Percentiles rank a stretch among this genome's conserved stretches.
Evolutionary conservation across 2,888 invertebrate species (phyloP).

Genomic region (Penaeus monodon): DNA sequence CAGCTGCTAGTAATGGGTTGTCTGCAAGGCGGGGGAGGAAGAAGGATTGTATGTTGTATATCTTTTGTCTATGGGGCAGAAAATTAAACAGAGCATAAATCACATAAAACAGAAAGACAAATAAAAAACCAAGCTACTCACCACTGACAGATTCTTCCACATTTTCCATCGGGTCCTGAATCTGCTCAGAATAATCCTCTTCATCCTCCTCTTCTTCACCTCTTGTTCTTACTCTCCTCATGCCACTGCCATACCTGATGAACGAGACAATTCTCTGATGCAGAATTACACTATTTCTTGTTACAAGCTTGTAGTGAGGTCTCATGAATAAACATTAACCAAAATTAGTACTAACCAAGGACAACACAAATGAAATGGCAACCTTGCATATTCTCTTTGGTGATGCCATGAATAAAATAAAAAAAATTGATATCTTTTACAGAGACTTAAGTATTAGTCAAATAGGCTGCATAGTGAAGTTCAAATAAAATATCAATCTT

Average conservation of each 20-base stretch:
- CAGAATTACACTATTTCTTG: too few species aligned
- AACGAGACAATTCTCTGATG: background rate
- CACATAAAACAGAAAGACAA: background rate
- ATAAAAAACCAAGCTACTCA: background rate
- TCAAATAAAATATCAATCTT: too few species aligned
- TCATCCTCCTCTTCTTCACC: constrained; percentile 26
- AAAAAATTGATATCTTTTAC: too few species aligned
- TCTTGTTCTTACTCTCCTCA: constrained; percentile 8
- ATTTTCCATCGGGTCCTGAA: background rate
- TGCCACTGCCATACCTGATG: constrained; percentile 14
- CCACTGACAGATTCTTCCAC: background rate
- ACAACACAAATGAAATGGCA: too few species aligned
- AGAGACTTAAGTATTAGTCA: too few species aligned
- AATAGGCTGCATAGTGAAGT: too few species aligned
- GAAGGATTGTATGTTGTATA: background rate
- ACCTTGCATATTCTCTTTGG: too few species aligned
- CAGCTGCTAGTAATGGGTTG: constrained; percentile 52
- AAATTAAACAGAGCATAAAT: background rate
- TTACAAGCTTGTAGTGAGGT: too few species aligned
- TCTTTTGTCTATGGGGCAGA: background rate
- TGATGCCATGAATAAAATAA: too few species aligned
- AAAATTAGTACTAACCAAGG: too few species aligned
- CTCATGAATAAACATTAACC: too few species aligned
- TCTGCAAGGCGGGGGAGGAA: constrained; percentile 10
- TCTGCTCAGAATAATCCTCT: background rate